Evolutionary conservation across 2,113 vertebrate genomes (phyloP), one percentile per base, ranked within the genome.

Genomic region (Nycticebus coucang): DNA sequence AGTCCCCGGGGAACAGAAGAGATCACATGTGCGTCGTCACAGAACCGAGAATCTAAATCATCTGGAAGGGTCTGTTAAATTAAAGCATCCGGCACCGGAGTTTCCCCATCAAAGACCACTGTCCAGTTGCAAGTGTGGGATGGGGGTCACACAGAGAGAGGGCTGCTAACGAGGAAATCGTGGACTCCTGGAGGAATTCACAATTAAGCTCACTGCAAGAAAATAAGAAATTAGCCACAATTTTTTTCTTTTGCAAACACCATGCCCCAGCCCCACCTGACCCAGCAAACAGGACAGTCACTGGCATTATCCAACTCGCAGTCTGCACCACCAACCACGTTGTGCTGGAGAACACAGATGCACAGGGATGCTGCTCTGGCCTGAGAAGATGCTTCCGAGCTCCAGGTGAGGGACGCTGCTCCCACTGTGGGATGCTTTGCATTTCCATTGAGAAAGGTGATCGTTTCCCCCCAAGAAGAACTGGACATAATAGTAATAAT

Each of bases 311-410:
- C 78, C 78, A 0, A 78, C 1, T 7, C 4, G 13, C 21, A 4
- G 72, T 10, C 21, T 0, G 4, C 13, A 2, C 55, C 30, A 2
- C 59, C 33, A 8, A 1, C 35, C 28, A 0, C 0, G 3, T 33
- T 0, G 45, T 12, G 50, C 33, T 0, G 0, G 35, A 69, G 57
- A 33, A 35, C 22, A 26, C 18, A 0, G 71, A 12, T 0, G 7
- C 33, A 9, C 33, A 11, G 33, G 60, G 2, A 35, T 0, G 35
- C 18, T 0, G 18, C 50, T 1, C 7, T 9, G 75, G 84, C n/a
- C 3, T 30, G 14, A n/a, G 62, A 50, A 60, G 57, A 19, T 0
- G 35, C 60, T 0, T 0, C 3, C 0, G 21, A 3, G 6, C 14
- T 21, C 59, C 1, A 17, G 19, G 89, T 4, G 6, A 2, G 0